A percentile compares a stretch with the other conserved stretches of the same genome.
These are phyloP conservation scores for Dryadula phaetusa DNA, from an alignment of 2,888 invertebrate genomes.

Conservation along the genomic window DNA sequence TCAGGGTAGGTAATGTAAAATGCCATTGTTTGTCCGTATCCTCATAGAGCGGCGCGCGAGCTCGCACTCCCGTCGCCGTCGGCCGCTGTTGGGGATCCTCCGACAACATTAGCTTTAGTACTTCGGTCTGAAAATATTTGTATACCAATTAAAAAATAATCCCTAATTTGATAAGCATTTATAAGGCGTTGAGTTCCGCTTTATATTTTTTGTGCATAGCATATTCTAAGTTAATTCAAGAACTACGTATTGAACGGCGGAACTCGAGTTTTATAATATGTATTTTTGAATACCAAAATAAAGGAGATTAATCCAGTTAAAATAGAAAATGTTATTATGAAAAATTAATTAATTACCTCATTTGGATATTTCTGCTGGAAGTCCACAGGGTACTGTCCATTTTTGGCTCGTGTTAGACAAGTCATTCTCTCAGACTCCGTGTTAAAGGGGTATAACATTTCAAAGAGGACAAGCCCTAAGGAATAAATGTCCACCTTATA, in stretches of 20 bases:
- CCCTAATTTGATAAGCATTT: no score
- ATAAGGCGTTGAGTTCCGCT: no score
- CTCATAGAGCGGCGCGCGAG: conserved; percentile 85
- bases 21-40: conserved; percentile 74
- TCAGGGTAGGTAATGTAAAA: conserved; percentile 75
- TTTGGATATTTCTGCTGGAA: conserved; percentile 87
- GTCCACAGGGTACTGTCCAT: conserved; percentile 87
- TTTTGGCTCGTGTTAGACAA: conserved; percentile 86
- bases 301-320: no score
- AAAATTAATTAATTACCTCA: conserved; percentile 83
- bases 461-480: conserved; percentile 96
- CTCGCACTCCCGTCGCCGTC: conserved; percentile 88
- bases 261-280: no score
- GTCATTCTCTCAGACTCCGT: conserved; percentile 95
- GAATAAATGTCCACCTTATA: conserved; percentile 98
- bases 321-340: conserved; percentile 1
- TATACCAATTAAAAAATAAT: background rate
- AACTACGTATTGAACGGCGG: no score
- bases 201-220: no score
- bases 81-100: conserved; percentile 89
- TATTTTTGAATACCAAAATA: no score
- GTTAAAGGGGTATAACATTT: conserved; percentile 93
- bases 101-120: conserved; percentile 92
- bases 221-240: no score
- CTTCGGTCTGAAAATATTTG: conserved; percentile 81